phyloP scores from a whole-genome alignment of 2,113 vertebrate genomes.

The Hippocampus mohnikei region DNA sequence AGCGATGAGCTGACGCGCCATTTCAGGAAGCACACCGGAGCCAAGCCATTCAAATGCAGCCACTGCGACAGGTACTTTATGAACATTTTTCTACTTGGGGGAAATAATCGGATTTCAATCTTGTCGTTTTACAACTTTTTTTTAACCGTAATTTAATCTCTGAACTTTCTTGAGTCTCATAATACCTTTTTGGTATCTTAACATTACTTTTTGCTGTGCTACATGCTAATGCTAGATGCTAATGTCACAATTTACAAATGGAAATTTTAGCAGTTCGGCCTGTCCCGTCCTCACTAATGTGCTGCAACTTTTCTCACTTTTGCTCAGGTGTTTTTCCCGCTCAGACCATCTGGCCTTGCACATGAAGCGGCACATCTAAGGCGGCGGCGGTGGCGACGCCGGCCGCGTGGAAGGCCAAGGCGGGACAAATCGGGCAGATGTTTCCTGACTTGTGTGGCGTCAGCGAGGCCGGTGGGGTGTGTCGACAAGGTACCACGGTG shows the following conservation, averaged over 20 bases:
- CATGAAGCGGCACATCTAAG: slow-evolving; percentile 98
- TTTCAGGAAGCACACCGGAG: slow-evolving; percentile 99
- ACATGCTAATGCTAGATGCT: neutral
- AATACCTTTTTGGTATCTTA: too few relatives aligned
- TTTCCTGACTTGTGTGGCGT: slow-evolving; percentile 73
- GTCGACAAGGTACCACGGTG: slow-evolving; percentile 19
- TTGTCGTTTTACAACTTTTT: too few relatives aligned
- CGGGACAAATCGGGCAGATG: slow-evolving; percentile 73
- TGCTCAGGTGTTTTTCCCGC: slow-evolving; percentile 93
- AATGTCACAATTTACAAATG: neutral
- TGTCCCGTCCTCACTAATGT: neutral
- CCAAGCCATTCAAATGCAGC: slow-evolving; percentile 98
- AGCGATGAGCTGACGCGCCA: slow-evolving; percentile 97
- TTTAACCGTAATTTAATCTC: too few relatives aligned
- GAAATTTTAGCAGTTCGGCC: neutral
- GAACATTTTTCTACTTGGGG: too few relatives aligned
- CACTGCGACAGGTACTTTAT: slow-evolving; percentile 91
- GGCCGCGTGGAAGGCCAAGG: slow-evolving; percentile 38
- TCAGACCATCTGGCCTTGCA: slow-evolving; percentile 98
- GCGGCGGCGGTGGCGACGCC: slow-evolving; percentile 29
- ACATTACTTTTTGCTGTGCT: neutral
- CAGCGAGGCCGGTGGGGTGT: slow-evolving; percentile 50
- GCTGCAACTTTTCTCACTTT: neutral
- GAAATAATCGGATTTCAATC: too few relatives aligned
- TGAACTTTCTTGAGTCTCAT: too few relatives aligned